Evolutionary conservation across 2,888 invertebrate genomes (phyloP).

Genomic region (Platycnemis pennipes): DNA sequence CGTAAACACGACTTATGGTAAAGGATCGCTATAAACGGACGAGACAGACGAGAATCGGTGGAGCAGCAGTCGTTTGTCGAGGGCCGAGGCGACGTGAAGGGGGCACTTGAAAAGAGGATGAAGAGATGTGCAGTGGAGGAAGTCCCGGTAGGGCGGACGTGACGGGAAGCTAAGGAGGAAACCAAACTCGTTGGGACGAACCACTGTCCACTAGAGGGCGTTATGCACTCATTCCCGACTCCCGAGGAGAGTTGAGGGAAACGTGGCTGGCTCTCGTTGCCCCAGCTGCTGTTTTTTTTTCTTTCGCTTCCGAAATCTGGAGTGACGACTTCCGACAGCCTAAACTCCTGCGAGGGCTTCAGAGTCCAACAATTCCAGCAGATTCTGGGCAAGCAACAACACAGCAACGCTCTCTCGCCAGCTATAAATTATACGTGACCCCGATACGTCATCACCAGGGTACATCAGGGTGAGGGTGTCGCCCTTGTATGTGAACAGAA

Average conservation of each 20-base stretch:
- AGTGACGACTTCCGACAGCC: not conserved
- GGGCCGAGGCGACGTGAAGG: not conserved
- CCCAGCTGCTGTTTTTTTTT: not conserved
- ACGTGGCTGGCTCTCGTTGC: not conserved
- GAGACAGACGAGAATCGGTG: not conserved
- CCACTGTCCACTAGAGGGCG: not conserved
- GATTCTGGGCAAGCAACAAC: not conserved
- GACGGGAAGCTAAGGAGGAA: not conserved
- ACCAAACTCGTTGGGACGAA: not conserved
- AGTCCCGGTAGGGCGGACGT: not conserved
- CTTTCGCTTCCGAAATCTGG: not conserved
- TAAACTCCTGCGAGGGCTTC: not conserved
- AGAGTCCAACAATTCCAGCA: not conserved
- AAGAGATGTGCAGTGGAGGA: not conserved
- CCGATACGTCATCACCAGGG: not conserved
- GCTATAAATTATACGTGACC: not conserved
- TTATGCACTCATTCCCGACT: not conserved
- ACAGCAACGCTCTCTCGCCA: not conserved
- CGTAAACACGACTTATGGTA: not conserved
- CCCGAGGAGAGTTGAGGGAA: not conserved
- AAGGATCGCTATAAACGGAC: slow-evolving; percentile 21
- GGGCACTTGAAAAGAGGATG: slow-evolving; percentile 1
- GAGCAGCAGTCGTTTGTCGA: not conserved
- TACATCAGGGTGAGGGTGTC: no score
- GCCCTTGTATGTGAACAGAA: no score